phyloP scores from a whole-genome alignment of 2,797 vertebrate species.

The Gadopsis bispinosus region DNA sequence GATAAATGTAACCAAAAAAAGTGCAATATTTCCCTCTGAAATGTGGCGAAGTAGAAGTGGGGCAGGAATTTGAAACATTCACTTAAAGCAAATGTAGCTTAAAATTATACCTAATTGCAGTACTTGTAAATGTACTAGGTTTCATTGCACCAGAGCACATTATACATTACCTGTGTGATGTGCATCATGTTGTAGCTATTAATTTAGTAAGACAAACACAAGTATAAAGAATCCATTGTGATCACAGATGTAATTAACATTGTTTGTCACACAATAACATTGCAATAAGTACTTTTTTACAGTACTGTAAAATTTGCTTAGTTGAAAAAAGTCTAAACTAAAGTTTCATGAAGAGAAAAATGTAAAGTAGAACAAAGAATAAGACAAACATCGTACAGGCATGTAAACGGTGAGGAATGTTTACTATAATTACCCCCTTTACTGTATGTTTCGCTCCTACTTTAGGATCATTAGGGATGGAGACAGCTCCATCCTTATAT shows the following conservation, averaged over 20 bases:
- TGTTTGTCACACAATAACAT: too few relatives aligned
- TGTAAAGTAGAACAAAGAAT: conserved; percentile 33
- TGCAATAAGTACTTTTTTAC: background rate
- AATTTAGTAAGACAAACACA: background rate
- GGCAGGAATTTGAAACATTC: background rate
- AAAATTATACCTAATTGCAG: background rate
- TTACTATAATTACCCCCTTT: conserved; percentile 41
- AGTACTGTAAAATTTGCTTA: background rate
- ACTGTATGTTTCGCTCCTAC: conserved; percentile 6
- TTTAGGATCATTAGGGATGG: conserved; percentile 39
- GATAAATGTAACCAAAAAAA: background rate
- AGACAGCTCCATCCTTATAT: conserved; percentile 28
- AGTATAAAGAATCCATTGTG: background rate
- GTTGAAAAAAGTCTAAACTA: background rate
- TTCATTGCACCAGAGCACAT: background rate
- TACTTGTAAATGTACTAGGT: background rate
- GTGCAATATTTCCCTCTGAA: background rate
- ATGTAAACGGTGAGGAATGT: conserved; percentile 52
- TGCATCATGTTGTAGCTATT: conserved; percentile 39
- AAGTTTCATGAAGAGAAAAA: background rate
- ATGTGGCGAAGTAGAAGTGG: too few relatives aligned
- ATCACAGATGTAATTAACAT: background rate
- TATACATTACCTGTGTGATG: conserved; percentile 17
- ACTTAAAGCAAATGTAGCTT: background rate
- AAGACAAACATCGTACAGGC: conserved; percentile 22